A percentile compares a stretch with the other conserved stretches of the same genome.
Evolutionary conservation across 2,113 vertebrate genomes (phyloP).

Genomic region (Gymnarchus niloticus): DNA sequence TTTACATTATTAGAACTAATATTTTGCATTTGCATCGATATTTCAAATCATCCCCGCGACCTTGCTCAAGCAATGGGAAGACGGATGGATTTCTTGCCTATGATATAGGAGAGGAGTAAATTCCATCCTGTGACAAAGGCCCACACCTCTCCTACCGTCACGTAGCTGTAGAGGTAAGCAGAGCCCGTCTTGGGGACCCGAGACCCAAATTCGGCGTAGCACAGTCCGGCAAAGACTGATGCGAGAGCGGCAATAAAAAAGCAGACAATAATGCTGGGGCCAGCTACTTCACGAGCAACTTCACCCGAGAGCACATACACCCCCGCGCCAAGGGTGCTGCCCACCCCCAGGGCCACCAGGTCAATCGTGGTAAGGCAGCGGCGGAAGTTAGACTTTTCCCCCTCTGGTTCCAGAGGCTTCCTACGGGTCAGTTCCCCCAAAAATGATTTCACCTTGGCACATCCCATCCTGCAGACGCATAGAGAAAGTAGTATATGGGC

Average conservation of each 20-base stretch:
- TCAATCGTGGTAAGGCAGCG: slow-evolving; percentile 72
- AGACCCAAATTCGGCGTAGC: slow-evolving; percentile 74
- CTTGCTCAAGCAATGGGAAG: no score
- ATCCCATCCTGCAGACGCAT: slow-evolving; percentile 37
- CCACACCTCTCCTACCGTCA: slow-evolving; percentile 75
- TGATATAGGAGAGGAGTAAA: slow-evolving; percentile 76
- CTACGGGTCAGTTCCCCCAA: slow-evolving; percentile 57
- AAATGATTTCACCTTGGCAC: slow-evolving; percentile 39
- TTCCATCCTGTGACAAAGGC: slow-evolving; percentile 80
- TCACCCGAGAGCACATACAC: slow-evolving; percentile 78
- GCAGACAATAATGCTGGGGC: slow-evolving; percentile 75
- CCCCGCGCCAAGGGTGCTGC: slow-evolving; percentile 77
- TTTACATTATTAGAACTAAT: not conserved
- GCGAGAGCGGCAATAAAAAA: slow-evolving; percentile 76
- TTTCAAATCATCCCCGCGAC: no score
- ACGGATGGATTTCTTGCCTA: slow-evolving; percentile 53
- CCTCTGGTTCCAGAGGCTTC: slow-evolving; percentile 55
- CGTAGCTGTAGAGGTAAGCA: slow-evolving; percentile 79
- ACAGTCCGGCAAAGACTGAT: slow-evolving; percentile 73
- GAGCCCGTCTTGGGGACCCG: slow-evolving; percentile 75
- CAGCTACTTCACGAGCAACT: slow-evolving; percentile 66
- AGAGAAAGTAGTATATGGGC: not conserved
- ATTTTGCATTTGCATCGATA: no score
- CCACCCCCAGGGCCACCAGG: slow-evolving; percentile 72
- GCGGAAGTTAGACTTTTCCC: slow-evolving; percentile 57